Conservation (phyloP, 2,888 invertebrate species). For the Ormyrus pomaceus region DNA sequence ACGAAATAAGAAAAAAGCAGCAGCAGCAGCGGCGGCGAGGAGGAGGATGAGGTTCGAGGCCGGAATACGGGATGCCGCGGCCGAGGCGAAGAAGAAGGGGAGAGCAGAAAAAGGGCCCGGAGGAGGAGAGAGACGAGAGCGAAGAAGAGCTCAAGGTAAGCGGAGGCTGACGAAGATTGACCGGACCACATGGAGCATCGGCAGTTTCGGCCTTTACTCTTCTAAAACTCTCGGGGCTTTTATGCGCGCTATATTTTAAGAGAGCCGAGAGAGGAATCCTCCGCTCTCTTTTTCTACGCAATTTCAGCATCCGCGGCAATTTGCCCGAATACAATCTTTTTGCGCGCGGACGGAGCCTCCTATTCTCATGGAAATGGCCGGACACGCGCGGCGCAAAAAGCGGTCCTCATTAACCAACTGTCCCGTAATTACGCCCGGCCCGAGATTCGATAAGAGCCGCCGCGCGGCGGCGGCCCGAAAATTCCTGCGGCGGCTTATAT, state of each 20-base stretch:
- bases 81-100: neutral
- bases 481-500: neutral
- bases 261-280: too few species aligned
- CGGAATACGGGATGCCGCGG: conserved; percentile 51
- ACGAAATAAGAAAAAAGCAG: conserved; percentile 31
- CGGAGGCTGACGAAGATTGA: conserved; percentile 54
- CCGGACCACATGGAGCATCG: conserved; percentile 53
- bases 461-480: neutral
- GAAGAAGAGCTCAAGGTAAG: conserved; percentile 49
- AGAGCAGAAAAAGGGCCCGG: conserved; percentile 37
- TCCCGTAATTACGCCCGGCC: neutral
- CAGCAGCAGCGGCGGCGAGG: conserved; percentile 6
- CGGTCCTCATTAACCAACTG: neutral
- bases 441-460: neutral
- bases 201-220: conserved; percentile 19
- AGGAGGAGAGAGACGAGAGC: conserved; percentile 1
- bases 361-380: too few species aligned
- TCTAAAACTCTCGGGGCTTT: too few species aligned
- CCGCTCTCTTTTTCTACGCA: too few species aligned
- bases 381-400: neutral
- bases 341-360: too few species aligned
- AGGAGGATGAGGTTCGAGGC: conserved; percentile 44
- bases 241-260: too few species aligned
- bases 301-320: too few species aligned
- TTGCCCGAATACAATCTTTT: too few species aligned